phyloP scores from a whole-genome alignment of 2,113 vertebrate genomes.

The Lophura nycthemera region DNA sequence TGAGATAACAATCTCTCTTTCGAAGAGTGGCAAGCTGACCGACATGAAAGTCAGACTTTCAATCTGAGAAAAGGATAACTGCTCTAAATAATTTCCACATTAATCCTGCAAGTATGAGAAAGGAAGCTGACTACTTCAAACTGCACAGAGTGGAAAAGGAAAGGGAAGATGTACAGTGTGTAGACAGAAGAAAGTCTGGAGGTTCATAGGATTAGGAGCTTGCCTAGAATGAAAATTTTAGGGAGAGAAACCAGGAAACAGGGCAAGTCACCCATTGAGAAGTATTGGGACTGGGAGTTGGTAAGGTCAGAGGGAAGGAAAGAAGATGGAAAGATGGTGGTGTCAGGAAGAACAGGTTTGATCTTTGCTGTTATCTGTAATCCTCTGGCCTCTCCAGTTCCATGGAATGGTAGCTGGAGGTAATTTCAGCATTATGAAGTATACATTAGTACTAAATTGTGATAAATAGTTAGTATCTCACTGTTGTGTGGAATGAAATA shows the following conservation, averaged over 20 bases:
- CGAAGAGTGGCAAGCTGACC: background rate
- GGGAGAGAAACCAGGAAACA: background rate
- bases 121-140: background rate
- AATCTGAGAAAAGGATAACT: background rate
- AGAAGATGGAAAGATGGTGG: background rate
- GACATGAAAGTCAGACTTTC: background rate
- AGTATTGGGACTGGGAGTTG: accelerated
- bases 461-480: background rate
- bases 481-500: background rate
- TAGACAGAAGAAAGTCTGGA: background rate
- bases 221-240: background rate
- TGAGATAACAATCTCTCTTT: background rate
- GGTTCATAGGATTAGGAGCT: background rate
- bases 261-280: background rate
- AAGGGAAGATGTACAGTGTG: background rate
- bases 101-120: background rate
- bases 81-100: background rate
- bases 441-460: background rate
- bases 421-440: background rate
- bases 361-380: background rate
- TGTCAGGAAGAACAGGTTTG: background rate
- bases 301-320: background rate
- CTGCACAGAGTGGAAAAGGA: background rate
- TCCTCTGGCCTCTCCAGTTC: background rate
- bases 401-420: background rate